Conservation (phyloP, 2,797 vertebrate species). For the Lycodopsis pacificus region DNA sequence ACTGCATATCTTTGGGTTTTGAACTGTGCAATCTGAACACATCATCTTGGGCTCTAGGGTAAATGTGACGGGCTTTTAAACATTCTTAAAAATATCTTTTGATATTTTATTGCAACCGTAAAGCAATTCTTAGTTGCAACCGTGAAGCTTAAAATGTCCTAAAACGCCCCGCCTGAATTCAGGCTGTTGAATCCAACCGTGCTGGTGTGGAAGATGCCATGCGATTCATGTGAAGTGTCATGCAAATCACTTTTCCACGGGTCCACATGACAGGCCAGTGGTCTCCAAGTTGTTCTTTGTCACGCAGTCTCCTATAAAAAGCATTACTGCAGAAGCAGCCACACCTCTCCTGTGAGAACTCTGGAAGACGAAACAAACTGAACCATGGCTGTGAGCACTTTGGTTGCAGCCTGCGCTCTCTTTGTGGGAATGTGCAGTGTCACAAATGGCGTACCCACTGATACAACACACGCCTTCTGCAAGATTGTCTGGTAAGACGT, state of each 20-base stretch:
- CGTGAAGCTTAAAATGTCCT: not conserved
- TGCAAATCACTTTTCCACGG: slow-evolving; percentile 61
- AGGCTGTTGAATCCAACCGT: not conserved
- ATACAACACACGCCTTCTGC: slow-evolving; percentile 59
- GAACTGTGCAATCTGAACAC: not conserved
- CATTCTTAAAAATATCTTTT: not conserved
- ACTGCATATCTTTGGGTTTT: not conserved
- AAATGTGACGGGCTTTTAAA: not conserved
- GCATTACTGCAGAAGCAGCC: not conserved
- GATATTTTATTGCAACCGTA: not conserved
- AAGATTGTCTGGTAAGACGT: slow-evolving; percentile 70
- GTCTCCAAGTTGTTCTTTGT: slow-evolving; percentile 5
- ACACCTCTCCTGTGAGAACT: slow-evolving; percentile 12
- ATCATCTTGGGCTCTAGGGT: not conserved
- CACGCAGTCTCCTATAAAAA: slow-evolving; percentile 39
- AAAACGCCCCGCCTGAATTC: not conserved
- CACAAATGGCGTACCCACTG: slow-evolving; percentile 8
- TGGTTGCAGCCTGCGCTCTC: slow-evolving; percentile 38
- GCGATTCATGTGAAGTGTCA: slow-evolving; percentile 37
- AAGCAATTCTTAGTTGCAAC: not conserved
- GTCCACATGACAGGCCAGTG: slow-evolving; percentile 56
- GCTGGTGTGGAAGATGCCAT: slow-evolving; percentile 15
- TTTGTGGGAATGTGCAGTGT: slow-evolving; percentile 53
- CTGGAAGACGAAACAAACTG: slow-evolving; percentile 14
- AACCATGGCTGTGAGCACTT: slow-evolving; percentile 54